Evolutionary conservation across 2,888 invertebrate species (phyloP), one percentile per base, ranked within the genome.

Genomic region (Patella ulyssiponensis): DNA sequence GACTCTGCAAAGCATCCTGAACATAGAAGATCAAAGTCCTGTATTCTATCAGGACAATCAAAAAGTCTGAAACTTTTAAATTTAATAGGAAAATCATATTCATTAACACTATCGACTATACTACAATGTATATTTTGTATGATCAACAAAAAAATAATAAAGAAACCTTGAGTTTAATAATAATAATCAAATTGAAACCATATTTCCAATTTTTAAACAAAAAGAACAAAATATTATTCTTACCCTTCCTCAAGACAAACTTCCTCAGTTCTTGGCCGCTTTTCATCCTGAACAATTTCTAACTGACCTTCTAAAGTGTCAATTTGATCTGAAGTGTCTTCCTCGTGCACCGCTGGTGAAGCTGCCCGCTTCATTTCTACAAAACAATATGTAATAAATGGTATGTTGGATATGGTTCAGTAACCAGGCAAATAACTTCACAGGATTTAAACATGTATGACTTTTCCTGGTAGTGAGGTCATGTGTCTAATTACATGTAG

Each of bases 181-280:
- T 44, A 44, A 44, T 44, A 44, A 9, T 44, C 44, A 44, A 44
- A 44, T 44, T 44, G 44, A 44, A 44, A 44, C 7, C 44, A 9
- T 44, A 44, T 44, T 44, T 44, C 44, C 9, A 44, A 33, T 44
- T 44, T 44, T 44, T 44, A 5, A 5, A 9, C 3, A 44, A 44
- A 44, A 44, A 44, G 44, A 44, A 9, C 44, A 44, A 44, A 44
- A 44, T 44, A 44, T 44, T 44, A 44, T 27, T 64, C 79, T 77
- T 80, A 86, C 86, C 86, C 86, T 71, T 86, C 86, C 71, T 84
- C 81, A 15, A 84, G 71, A 27, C 81, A 81, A n/a, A 86, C 82
- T 81, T 86, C 85, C 27, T 84, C 80, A n/a, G 80, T 77, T 53
- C 76, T 80, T 72, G 73, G 74, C 15, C 81, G 71, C 71, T 83